Evolutionary conservation across 1,140 invertebrate species (phyloP), one percentile per base, ranked within the genome.

Genomic region (Kradibia gibbosae): DNA sequence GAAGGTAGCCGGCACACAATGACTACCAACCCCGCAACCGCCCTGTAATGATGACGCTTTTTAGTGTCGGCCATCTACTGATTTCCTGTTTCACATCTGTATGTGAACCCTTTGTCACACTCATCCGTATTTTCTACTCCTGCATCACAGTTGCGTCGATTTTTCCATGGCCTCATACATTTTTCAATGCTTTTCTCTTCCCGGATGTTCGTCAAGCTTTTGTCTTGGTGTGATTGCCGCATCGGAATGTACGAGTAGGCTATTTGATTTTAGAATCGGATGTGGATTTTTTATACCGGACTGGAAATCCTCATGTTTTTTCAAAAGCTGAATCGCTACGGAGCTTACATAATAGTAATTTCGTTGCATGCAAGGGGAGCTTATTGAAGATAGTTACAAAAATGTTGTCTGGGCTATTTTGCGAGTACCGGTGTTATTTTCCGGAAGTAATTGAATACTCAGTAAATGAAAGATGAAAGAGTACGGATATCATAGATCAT

Each of bases 91-190:
- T 76, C 31, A 20, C 31, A 57, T 39, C 11, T 4, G 15, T 22
- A 57, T 10, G 28, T 8, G 15, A 0, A 39, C 5, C 20, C 34
- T 39, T 67, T 39, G 20, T 39, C 8, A 67, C 20, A 10, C 20
- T 15, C 11, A 34, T n/a, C 17, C 28, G 62, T 31, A 5, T 28
- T 39, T 65, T 65, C 13, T 17, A 34, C 5, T 4, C 1, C 11
- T 20, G 4, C 34, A 65, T 39, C 3, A 11, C 34, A 10, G 34
- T n/a, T 39, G 34, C 36, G 0, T 8, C 62, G 34, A 67, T 67
- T 67, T 67, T 39, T 39, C 62, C n/a, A 7, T 25, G 31, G 31
- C 53, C 5, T 62, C 74, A 22, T 75, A 76, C 22, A 76, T 76
- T 75, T 75, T 75, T 75, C 55, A 60, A 25, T 4, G 39, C 5